Conservation (phyloP, 2,888 invertebrate species). For the Oscheius onirici region DNA sequence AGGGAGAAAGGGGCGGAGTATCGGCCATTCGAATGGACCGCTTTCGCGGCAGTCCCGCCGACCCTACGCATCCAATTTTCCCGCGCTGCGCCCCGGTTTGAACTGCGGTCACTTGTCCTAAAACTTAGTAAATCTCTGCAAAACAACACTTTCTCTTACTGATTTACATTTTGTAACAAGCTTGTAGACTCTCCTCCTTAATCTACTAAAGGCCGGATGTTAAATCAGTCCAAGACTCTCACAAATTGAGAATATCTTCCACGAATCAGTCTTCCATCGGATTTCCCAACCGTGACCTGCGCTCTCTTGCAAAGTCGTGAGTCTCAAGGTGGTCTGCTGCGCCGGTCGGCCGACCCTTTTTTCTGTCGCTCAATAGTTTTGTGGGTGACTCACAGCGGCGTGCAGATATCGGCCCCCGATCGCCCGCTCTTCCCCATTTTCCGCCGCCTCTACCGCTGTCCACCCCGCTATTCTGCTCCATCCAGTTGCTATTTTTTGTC, state of each 20-base stretch:
- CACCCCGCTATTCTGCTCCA: background rate
- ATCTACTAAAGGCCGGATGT: too few species aligned
- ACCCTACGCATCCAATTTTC: background rate
- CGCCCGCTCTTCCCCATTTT: constrained; percentile 7
- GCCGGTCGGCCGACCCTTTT: constrained; percentile 9
- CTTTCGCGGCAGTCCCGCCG: background rate
- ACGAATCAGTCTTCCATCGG: too few species aligned
- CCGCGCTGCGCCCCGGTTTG: background rate
- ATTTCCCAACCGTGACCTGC: too few species aligned
- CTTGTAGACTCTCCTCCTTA: too few species aligned
- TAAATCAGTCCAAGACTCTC: too few species aligned
- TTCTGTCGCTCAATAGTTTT: constrained; percentile 24
- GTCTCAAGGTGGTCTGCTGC: background rate
- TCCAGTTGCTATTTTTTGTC: too few species aligned
- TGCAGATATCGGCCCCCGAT: constrained; percentile 6
- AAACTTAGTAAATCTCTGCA: background rate
- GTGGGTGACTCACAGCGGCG: constrained; percentile 8
- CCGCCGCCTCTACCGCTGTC: background rate
- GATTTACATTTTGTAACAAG: too few species aligned
- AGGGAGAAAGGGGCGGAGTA: background rate
- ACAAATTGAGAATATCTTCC: too few species aligned
- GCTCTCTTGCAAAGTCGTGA: background rate
- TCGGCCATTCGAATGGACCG: background rate
- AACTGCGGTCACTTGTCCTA: constrained; percentile 1
- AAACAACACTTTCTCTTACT: too few species aligned